Base-by-base conservation (phyloP, 2,888 invertebrate genomes). In the Athalia circularis region DNA sequence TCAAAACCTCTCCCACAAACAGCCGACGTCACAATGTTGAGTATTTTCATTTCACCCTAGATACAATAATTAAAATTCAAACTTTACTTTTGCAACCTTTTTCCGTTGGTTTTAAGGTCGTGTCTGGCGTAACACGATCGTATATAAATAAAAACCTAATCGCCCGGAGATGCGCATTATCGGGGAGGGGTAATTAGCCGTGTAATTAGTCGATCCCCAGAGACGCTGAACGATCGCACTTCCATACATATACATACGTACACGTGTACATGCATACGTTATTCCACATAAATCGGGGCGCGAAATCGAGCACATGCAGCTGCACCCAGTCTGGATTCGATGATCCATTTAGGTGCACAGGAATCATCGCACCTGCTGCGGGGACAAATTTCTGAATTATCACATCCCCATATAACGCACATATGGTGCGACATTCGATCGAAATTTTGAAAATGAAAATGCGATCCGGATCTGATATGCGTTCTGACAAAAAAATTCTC, bases 121-220 rank as follows among this genome's bases (percentile, higher is more conserved):
- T 29, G 29, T 29, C 29, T 29, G 29, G 29, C 29, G 29, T 29
- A 29, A 29, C 29, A 29, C 52, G 68, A 54, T 8, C 11, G 65
- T 47, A n/a, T n/a, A n/a, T 29, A 29, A 29, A 29, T 29, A 29
- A 29, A 29, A 29, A 7, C 54, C 54, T 54, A 9, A 11, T n/a
- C 54, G 54, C 9, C n/a, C 4, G n/a, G 9, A 7, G n/a, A 13
- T 13, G 72, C 72, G 5, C 45, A 43, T 65, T 45, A 59, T 59
- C 45, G 72, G 47, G 13, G 9, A 7, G 57, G 54, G 72, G 72
- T 72, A 59, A 72, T 72, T 72, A 59, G 72, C 43, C 72, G 59
- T 59, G 72, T 72, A 72, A 72, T 72, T 72, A 72, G 57, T 59
- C 57, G 13, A 65, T 11, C 65, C 43, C n/a, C 7, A 11, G 59